Evolutionary conservation across 2,113 vertebrate genomes (phyloP).

Genomic region (Pseudonaja textilis): DNA sequence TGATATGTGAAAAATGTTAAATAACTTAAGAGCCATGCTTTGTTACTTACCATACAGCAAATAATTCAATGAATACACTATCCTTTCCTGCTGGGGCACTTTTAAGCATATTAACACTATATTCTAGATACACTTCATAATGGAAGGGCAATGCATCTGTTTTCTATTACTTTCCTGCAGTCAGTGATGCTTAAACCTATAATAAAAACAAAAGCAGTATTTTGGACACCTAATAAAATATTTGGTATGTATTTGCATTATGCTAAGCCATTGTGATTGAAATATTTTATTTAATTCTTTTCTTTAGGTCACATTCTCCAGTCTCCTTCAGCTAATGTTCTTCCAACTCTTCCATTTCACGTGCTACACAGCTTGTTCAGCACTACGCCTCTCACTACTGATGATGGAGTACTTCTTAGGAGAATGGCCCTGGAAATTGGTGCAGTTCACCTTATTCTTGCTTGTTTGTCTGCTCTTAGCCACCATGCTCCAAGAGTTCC

Average conservation of each 20-base stretch:
- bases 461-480: constrained; percentile 95
- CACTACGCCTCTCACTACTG: constrained; percentile 89
- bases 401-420: constrained; percentile 91
- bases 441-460: constrained; percentile 93
- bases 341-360: constrained; percentile 95
- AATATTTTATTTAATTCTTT: constrained; percentile 19
- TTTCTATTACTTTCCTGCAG: background rate
- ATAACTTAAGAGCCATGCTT: background rate
- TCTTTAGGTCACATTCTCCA: constrained; percentile 92
- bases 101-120: background rate
- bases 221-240: background rate
- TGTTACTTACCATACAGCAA: background rate
- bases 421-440: constrained; percentile 98
- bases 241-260: background rate
- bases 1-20: background rate
- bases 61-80: background rate
- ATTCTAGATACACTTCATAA: background rate
- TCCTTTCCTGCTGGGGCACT: background rate
- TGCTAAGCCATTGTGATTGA: background rate
- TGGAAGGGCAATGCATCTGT: constrained; percentile 7
- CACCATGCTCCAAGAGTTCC: constrained; percentile 94
- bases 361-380: constrained; percentile 92
- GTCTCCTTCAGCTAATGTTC: constrained; percentile 94
- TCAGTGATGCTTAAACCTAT: background rate
- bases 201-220: background rate